Conservation (phyloP, 2,797 vertebrate species). For the Epinephelus malabaricus region DNA sequence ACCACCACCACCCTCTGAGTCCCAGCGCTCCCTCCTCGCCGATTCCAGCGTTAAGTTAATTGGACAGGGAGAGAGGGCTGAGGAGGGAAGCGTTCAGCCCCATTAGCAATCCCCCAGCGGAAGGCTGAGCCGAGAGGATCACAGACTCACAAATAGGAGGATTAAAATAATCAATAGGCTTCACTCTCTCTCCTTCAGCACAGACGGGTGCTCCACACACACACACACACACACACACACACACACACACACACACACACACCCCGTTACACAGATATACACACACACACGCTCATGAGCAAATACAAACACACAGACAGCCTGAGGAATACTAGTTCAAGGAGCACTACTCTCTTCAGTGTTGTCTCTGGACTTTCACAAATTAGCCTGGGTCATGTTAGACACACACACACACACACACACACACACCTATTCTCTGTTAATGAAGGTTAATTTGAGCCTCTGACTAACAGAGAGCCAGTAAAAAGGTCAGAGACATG, state of each 20-base stretch:
- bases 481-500: slow-evolving; percentile 74
- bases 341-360: slow-evolving; percentile 59
- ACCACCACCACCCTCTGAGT: slow-evolving; percentile 17
- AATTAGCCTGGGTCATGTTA: slow-evolving; percentile 65
- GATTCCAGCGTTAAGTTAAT: slow-evolving; percentile 81
- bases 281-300: slow-evolving; percentile 53
- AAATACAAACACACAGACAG: slow-evolving; percentile 68
- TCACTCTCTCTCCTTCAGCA: slow-evolving; percentile 74
- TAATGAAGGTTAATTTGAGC: slow-evolving; percentile 78
- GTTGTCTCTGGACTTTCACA: slow-evolving; percentile 69
- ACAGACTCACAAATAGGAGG: slow-evolving; percentile 87
- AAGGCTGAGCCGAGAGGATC: slow-evolving; percentile 81
- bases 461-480: slow-evolving; percentile 68
- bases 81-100: slow-evolving; percentile 80
- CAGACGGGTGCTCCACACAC: slow-evolving; percentile 51
- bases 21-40: slow-evolving; percentile 61
- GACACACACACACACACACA: slow-evolving; percentile 26
- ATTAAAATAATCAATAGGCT: slow-evolving; percentile 89
- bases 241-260: slow-evolving; percentile 24
- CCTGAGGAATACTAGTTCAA: slow-evolving; percentile 71
- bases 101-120: slow-evolving; percentile 85
- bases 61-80: slow-evolving; percentile 82
- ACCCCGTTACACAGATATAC: slow-evolving; percentile 16
- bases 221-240: slow-evolving; percentile 26
- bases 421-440: slow-evolving; percentile 30